Percentiles rank a stretch among this genome's conserved stretches.
Evolutionary conservation across 2,113 vertebrate genomes (phyloP).

Genomic region (Anolis carolinensis): DNA sequence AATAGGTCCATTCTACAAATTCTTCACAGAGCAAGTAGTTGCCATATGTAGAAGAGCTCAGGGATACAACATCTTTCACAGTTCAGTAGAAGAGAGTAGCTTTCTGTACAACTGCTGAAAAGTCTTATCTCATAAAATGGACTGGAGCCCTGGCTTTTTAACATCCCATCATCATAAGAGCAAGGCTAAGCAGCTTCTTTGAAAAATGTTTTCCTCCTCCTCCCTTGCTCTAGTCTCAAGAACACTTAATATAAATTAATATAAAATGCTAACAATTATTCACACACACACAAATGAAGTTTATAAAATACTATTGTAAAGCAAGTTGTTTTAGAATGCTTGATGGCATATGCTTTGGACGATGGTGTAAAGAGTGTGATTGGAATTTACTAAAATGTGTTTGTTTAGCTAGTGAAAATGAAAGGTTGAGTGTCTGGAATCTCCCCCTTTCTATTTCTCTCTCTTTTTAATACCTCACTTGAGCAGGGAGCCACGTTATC

Average conservation of each 20-base stretch:
- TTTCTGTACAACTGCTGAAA: background rate
- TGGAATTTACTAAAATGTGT: constrained; percentile 32
- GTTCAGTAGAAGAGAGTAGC: background rate
- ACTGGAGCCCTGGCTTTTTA: background rate
- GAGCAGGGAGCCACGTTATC: constrained; percentile 29
- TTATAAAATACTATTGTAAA: constrained; percentile 25
- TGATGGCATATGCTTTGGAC: background rate
- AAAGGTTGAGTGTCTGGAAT: constrained; percentile 27
- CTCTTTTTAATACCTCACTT: constrained; percentile 31
- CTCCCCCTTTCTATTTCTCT: background rate
- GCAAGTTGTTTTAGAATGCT: background rate
- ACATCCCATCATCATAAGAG: background rate
- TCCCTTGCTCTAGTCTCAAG: background rate
- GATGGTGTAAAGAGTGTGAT: background rate
- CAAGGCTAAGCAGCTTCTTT: accelerated
- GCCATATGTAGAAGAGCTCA: background rate
- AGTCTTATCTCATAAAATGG: background rate
- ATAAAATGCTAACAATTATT: background rate
- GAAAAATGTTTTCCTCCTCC: background rate
- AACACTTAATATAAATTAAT: background rate
- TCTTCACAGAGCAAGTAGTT: accelerated
- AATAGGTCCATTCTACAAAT: background rate
- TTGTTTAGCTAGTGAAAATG: constrained; percentile 29
- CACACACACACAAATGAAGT: background rate
- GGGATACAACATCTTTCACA: background rate